Evolutionary conservation across 2,113 vertebrate genomes (phyloP), one percentile per base, ranked within the genome.

Genomic region (Galeopterus variegatus): DNA sequence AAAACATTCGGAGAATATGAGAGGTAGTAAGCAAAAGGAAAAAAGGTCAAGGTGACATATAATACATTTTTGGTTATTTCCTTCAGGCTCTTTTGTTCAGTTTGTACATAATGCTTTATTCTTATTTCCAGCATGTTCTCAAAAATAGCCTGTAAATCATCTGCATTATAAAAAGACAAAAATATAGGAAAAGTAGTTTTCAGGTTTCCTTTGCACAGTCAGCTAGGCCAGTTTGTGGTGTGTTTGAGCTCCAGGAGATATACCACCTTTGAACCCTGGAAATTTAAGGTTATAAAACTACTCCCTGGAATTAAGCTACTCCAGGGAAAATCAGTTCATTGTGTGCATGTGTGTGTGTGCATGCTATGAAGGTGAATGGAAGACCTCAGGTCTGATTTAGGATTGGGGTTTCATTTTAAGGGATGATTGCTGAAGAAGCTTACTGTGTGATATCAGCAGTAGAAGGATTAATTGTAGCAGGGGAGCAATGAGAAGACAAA

Each of bases 41-140:
- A 72, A 95, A 81, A 52, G 15, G 14, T 19, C 14, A 60, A 75
- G 52, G 36, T 31, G 65, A 24, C 45, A 64, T 54, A 14, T 3
- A 15, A 56, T 79, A 56, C 9, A 65, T 13, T 62, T 95, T 88
- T 83, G n/a, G 33, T 52, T 93, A 23, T 87, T 93, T 94, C 58
- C 36, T 88, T 15, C 14, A 18, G 15, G 50, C 65, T 31, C 41
- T 45, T 56, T 94, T 73, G 64, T 19, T 26, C 7, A 18, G 0
- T 67, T 24, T 69, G 36, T 56, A 23, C 41, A 41, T 82, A 80
- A 50, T 96, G 26, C n/a, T 67, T 84, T 58, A 88, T 69, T 62
- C 7, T 45, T 81, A 76, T 54, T 94, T 91, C 60, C 11, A 93
- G 54, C 17, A 64, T 23, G 8, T 65, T 86, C 73, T 95, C 79